A percentile compares a stretch with the other conserved stretches of the same genome.
Evolutionary conservation across 2,888 invertebrate species (phyloP).

Genomic region (Galerucella pusilla): DNA sequence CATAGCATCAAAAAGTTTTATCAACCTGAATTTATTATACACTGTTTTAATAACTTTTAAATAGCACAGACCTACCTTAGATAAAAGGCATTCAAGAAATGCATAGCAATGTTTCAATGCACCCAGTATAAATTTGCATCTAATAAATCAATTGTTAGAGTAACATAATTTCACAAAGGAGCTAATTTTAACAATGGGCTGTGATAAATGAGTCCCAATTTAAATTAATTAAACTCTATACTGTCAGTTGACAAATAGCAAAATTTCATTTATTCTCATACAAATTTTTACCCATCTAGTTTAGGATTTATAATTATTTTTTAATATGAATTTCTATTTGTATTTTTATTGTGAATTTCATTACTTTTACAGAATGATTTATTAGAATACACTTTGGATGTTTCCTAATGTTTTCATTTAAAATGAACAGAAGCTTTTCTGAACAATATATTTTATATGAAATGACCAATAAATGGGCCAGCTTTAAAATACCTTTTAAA

Average conservation of each 20-base stretch:
- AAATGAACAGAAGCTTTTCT: background rate
- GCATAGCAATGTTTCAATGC: background rate
- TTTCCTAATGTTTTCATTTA: background rate
- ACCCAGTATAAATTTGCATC: background rate
- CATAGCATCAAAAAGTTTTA: too few species aligned
- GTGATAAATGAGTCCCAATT: background rate
- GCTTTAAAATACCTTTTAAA: conserved; percentile 18
- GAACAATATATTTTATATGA: background rate
- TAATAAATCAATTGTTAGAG: conserved; percentile 2
- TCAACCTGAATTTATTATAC: background rate
- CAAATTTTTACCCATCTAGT: background rate
- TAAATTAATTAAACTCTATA: background rate
- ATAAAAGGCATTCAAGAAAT: background rate
- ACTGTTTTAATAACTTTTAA: background rate
- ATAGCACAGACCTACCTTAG: background rate
- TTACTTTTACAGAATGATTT: background rate
- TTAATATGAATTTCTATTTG: background rate
- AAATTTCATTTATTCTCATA: background rate
- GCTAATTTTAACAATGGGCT: background rate
- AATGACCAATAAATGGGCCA: background rate
- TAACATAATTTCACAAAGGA: background rate
- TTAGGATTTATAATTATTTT: too few species aligned
- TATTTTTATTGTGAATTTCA: background rate
- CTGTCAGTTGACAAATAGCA: background rate
- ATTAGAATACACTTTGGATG: background rate